Evolutionary conservation across 2,113 vertebrate genomes (phyloP).

Genomic region (Sylvia atricapilla): DNA sequence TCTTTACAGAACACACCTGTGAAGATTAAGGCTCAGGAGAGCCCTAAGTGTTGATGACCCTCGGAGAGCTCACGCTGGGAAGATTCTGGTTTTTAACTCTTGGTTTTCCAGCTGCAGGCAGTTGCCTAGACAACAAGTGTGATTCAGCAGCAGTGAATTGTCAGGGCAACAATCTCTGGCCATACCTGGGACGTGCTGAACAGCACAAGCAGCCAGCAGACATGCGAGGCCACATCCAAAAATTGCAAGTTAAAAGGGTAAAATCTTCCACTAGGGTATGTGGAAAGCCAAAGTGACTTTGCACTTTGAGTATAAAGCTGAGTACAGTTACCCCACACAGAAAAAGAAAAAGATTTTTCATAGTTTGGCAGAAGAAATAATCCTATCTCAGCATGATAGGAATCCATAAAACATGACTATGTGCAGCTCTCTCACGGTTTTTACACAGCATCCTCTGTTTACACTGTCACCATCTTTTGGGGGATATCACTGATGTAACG

Average conservation of each 20-base stretch:
- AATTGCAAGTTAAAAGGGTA: neutral
- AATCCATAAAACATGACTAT: neutral
- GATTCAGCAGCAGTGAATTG: conserved; percentile 29
- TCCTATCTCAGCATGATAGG: neutral
- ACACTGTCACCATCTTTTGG: neutral
- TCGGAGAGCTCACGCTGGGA: neutral
- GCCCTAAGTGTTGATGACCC: neutral
- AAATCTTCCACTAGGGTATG: neutral
- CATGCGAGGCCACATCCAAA: neutral
- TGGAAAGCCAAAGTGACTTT: neutral
- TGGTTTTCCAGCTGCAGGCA: neutral
- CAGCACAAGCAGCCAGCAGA: neutral
- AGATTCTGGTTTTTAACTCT: neutral
- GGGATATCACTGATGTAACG: neutral
- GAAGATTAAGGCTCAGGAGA: neutral
- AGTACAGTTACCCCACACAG: neutral
- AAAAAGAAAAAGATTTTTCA: neutral
- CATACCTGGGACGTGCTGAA: neutral
- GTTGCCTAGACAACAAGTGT: conserved; percentile 56
- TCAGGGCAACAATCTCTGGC: neutral
- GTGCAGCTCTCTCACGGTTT: neutral
- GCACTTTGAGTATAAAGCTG: neutral
- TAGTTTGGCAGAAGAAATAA: neutral
- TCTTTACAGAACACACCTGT: neutral
- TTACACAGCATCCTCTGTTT: neutral